Evolutionary conservation across 2,888 invertebrate genomes (phyloP).

Genomic region (Oegoconia quadripuncta): DNA sequence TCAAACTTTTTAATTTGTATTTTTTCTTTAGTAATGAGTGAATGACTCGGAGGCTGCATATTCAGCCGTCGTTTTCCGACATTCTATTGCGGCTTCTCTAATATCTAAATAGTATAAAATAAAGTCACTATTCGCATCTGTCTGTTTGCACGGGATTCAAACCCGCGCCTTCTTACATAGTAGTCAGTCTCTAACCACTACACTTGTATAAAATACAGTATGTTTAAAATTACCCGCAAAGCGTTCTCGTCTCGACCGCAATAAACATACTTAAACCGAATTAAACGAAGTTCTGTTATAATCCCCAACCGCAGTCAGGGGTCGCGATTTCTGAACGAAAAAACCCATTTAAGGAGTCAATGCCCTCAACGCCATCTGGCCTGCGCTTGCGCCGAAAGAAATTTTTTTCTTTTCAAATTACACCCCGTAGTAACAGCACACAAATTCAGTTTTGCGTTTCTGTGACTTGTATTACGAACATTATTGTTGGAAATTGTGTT

Average conservation of each 20-base stretch:
- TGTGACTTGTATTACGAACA: slow-evolving; percentile 14
- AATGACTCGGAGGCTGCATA: slow-evolving; percentile 9
- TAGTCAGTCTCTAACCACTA: no score
- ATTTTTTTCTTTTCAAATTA: slow-evolving; percentile 35
- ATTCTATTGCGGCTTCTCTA: no score
- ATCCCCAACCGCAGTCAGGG: slow-evolving; percentile 64
- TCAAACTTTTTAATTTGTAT: slow-evolving; percentile 35
- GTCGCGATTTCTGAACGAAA: slow-evolving; percentile 57
- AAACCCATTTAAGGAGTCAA: slow-evolving; percentile 60
- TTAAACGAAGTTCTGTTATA: slow-evolving; percentile 47
- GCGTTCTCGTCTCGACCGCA: slow-evolving; percentile 34
- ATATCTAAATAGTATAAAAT: no score
- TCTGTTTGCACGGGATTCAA: no score
- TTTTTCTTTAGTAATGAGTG: slow-evolving; percentile 22
- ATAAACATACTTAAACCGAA: slow-evolving; percentile 48
- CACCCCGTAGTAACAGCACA: slow-evolving; percentile 44
- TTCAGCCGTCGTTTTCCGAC: slow-evolving; percentile 8
- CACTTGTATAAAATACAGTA: no score
- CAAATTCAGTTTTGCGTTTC: slow-evolving; percentile 10
- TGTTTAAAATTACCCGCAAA: slow-evolving; percentile 23
- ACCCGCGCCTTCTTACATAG: no score
- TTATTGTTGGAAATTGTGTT: slow-evolving; percentile 15
- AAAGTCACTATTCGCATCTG: no score
- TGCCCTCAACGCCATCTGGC: slow-evolving; percentile 68
- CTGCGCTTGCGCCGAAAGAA: slow-evolving; percentile 44